Evolutionary conservation across 2,888 invertebrate species (phyloP).

Genomic region (Octonoba sinensis): DNA sequence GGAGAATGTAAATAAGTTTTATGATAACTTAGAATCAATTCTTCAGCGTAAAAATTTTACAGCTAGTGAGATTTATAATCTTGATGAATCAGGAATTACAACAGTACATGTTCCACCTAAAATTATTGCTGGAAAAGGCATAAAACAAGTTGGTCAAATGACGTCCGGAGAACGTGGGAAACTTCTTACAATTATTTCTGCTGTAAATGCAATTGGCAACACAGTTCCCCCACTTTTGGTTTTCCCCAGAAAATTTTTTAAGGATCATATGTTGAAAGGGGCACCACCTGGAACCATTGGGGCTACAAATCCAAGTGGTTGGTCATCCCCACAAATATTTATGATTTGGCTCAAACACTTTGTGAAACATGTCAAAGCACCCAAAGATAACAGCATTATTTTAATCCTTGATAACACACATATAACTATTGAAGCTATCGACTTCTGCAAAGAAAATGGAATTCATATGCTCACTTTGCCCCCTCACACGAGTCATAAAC

Average conservation of each 20-base stretch:
- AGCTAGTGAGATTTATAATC: too few species aligned
- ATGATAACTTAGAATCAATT: too few species aligned
- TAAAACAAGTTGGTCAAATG: too few species aligned
- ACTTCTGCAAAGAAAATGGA: conserved; percentile 69
- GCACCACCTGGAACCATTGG: conserved; percentile 78
- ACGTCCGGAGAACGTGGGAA: conserved; percentile 2
- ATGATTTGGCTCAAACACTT: conserved; percentile 68
- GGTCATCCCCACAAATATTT: conserved; percentile 68
- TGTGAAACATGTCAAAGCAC: conserved; percentile 66
- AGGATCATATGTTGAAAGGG: conserved; percentile 77
- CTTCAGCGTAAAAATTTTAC: too few species aligned
- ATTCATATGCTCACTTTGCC: conserved; percentile 71
- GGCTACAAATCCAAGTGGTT: conserved; percentile 67
- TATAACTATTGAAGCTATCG: conserved; percentile 66
- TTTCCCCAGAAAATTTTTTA: conserved; percentile 73
- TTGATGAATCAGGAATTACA: too few species aligned
- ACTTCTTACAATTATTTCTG: conserved; percentile 37
- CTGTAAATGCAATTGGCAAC: too few species aligned
- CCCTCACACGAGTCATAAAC: too few species aligned
- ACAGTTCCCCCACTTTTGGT: too few species aligned
- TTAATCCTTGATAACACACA: conserved; percentile 68
- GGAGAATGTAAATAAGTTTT: too few species aligned
- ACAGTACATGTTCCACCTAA: too few species aligned
- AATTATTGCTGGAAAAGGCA: too few species aligned
- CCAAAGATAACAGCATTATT: too few species aligned